Evolutionary conservation across 2,797 vertebrate genomes (phyloP), one percentile per base, ranked within the genome.

Genomic region (Sebastes itinus): DNA sequence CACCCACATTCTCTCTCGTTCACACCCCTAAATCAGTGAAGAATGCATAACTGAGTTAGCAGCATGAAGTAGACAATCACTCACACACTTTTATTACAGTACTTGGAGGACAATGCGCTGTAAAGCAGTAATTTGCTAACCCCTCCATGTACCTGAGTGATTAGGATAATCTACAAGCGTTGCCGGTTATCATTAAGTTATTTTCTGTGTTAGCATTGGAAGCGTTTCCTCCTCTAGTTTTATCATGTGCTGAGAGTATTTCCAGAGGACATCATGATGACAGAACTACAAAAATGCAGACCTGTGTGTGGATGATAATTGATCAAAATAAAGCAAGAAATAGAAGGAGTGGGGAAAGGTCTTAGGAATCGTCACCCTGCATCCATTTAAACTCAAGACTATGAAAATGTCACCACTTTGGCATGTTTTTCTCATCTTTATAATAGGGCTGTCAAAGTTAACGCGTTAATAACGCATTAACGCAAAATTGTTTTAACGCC

Each of bases 41-140:
- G 55, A 67, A 63, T 55, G 30, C 54, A 73, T 55, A 25, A 33
- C 78, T 62, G 20, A 65, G 62, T 63, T 23, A 22, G 28, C 68
- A 65, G 62, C 46, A 72, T 55, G 11, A 75, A 79, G 25, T n/a
- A 70, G 30, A 81, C n/a, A 55, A 66, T 77, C 59, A 74, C 58
- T 81, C 56, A 77, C 56, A 77, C n/a, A 30, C 27, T 70, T 76
- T 76, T 77, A 73, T 77, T 63, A 72, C 62, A 52, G 67, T 60
- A 55, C 56, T 69, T 79, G 22, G 14, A 55, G 56, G 25, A 72
- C 64, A 78, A 67, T 59, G 22, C 11, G 54, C 25, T 64, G 25
- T 77, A 75, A 77, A 61, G 56, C 59, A 69, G 63, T 65, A 20
- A 75, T 79, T 75, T 75, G 13, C 63, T 49, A 42, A 78, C 61